Evolutionary conservation across 2,113 vertebrate species (phyloP).

Genomic region (Morone saxatilis): DNA sequence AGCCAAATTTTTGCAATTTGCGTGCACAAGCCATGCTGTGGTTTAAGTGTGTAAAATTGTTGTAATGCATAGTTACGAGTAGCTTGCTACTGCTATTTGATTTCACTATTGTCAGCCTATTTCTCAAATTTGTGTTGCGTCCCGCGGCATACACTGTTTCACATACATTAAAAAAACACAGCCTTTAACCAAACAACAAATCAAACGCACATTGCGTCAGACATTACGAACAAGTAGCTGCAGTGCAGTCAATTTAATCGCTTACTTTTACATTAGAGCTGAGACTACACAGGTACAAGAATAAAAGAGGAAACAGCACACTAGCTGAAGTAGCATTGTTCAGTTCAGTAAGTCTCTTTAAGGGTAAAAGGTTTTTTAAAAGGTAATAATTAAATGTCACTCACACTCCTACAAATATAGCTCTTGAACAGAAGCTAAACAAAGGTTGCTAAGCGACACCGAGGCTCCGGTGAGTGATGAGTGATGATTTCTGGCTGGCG

Average conservation of each 20-base stretch:
- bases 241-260: background rate
- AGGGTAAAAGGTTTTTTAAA: slow-evolving; percentile 55
- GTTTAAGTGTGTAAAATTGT: slow-evolving; percentile 4
- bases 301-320: background rate
- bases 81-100: background rate
- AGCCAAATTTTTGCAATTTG: slow-evolving; percentile 26
- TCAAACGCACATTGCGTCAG: background rate
- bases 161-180: background rate
- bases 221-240: background rate
- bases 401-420: slow-evolving; percentile 31
- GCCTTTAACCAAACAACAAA: background rate
- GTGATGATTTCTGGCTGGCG: slow-evolving; percentile 47
- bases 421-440: slow-evolving; percentile 54
- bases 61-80: background rate
- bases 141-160: background rate
- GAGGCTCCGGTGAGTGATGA: slow-evolving; percentile 45
- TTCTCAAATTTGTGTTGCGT: background rate
- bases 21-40: background rate
- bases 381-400: slow-evolving; percentile 64
- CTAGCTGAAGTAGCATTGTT: slow-evolving; percentile 3
- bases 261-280: background rate
- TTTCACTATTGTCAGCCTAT: background rate
- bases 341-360: slow-evolving; percentile 20
- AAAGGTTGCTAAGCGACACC: slow-evolving; percentile 69
- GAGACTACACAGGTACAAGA: background rate